These are phyloP conservation scores for Meriones psammophilus DNA, from an alignment of 2,797 vertebrate genomes.

Conservation along the genomic window DNA sequence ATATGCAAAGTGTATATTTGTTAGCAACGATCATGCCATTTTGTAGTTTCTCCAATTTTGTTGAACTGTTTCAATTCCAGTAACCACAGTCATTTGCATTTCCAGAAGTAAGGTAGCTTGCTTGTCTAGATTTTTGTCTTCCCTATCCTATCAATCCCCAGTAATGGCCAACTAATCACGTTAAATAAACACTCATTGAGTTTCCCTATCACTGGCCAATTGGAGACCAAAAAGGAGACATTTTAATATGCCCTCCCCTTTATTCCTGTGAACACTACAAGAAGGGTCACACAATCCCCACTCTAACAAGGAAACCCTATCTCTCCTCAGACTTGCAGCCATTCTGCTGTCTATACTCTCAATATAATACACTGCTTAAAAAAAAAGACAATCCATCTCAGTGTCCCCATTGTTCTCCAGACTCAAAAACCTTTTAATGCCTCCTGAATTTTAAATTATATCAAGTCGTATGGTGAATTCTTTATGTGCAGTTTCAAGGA, in stretches of 20 bases:
- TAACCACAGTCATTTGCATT: neutral
- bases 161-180: neutral
- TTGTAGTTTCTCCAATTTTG: neutral
- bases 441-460: neutral
- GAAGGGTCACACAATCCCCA: neutral
- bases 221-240: neutral
- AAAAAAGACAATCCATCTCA: neutral
- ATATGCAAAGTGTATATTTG: neutral
- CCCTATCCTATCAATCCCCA: neutral
- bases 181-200: neutral
- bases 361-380: neutral
- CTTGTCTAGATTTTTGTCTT: neutral
- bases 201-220: neutral
- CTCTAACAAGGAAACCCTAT: neutral
- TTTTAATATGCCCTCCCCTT: neutral
- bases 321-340: neutral
- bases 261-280: neutral
- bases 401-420: neutral
- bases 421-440: neutral
- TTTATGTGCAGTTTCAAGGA: neutral
- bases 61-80: neutral
- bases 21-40: neutral
- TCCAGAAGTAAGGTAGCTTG: neutral
- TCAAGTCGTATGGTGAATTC: conserved; percentile 51
- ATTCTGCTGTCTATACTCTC: neutral